Base-by-base conservation (phyloP, 2,888 invertebrate species). In the Sinodicranocentrus sp. region DNA sequence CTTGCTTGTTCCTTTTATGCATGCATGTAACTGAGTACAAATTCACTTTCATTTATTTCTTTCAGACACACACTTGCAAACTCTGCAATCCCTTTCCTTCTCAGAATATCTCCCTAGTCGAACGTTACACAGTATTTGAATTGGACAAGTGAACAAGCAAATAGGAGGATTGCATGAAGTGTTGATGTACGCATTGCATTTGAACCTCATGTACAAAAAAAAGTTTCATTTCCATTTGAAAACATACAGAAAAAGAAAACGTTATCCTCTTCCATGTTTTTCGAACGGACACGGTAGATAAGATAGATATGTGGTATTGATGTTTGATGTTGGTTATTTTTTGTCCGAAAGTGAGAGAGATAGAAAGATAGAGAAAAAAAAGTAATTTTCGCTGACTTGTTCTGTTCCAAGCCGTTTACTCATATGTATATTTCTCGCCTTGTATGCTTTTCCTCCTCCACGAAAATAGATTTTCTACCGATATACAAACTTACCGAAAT, bases 141-240 rank as follows among this genome's bases (percentile, higher is more conserved):
- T 61, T 61, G 33, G 61, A 61, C 61, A 61, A 61, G 61, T 61
- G 61, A 23, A 21, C 21, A 57, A 23, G 23, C 21, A 57, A 28
- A 8, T 21, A 61, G 57, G 13, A 23, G 15, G 21, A 57, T 5
- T 33, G 33, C 10, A 10, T 5, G 17, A 23, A 23, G 72, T 63
- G 75, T 63, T 75, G 75, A 75, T 43, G 63, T 75, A 75, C 44
- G 75, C 63, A 63, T 52, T 33, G 28, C 63, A 25, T 57, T 48
- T n/a, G 8, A 48, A 5, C 48, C n/a, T n/a, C n/a, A n/a, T n/a
- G n/a, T n/a, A n/a, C n/a, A n/a, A n/a, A n/a, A n/a, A n/a, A n/a
- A n/a, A n/a, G n/a, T n/a, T n/a, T n/a, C n/a, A n/a, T n/a, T n/a
- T n/a, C n/a, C n/a, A n/a, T n/a, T n/a, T n/a, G n/a, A n/a, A n/a